Evolutionary conservation across 1,140 invertebrate species (phyloP), one percentile per base, ranked within the genome.

Genomic region (Ridgeia piscesae): DNA sequence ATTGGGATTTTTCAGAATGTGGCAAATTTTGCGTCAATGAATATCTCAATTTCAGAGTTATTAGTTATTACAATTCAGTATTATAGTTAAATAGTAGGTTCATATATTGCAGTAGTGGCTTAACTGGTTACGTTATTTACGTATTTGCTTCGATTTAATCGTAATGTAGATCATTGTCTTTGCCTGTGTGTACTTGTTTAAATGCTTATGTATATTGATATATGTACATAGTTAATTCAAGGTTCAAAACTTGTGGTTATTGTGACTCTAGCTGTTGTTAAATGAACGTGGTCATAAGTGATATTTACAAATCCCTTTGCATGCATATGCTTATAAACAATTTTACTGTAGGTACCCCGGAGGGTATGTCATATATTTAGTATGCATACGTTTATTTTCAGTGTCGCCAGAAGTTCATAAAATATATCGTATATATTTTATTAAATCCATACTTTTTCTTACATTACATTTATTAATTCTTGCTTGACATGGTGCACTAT

Each of bases 151-250:
- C 27, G 58, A 77, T 1, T 9, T 77, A 77, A 21, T 77, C 0
- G 17, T 21, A 77, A 21, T 2, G 33, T 90, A 90, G 34, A 90
- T 90, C 14, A 34, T 14, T 21, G 35, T 90, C 14, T 90, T 14
- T 89, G 9, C 34, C 9, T 89, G 31, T 33, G 4, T 33, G n/a
- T 90, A 90, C n/a, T 27, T 90, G n/a, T 90, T 27, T 90, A 90
- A 27, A 90, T 90, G n/a, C n/a, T n/a, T 90, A n/a, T 90, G n/a
- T 90, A 90, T 90, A 90, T 90, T 6, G 4, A 34, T 33, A 90
- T 17, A 90, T 90, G 35, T 90, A 90, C 34, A 89, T 90, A 2
- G 89, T 90, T n/a, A 77, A 77, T 77, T 27, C 58, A 77, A 77
- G 58, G 58, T 77, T 77, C 58, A 21, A 77, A 17, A 77, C 14